A percentile compares a stretch with the other conserved stretches of the same genome.
These are phyloP conservation scores for Trissolcus japonicus DNA, from an alignment of 2,888 invertebrate species.

Conservation along the genomic window DNA sequence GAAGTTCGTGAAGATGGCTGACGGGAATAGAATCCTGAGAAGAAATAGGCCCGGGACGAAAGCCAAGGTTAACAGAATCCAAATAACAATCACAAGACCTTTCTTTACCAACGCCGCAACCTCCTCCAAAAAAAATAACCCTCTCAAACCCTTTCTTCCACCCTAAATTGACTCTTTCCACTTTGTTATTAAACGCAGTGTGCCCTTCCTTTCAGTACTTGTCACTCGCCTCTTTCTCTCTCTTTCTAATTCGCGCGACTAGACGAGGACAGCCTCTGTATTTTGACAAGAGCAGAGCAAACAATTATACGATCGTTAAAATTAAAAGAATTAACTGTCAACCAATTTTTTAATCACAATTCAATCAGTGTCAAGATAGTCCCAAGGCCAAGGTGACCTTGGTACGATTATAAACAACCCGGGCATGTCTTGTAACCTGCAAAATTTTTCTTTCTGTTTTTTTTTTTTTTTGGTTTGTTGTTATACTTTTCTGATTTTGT, in stretches of 20 bases:
- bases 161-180: background rate
- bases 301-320: constrained; percentile 8
- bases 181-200: constrained; percentile 16
- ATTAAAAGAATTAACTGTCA: background rate
- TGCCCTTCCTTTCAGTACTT: constrained; percentile 10
- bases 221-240: constrained; percentile 2
- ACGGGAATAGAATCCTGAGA: constrained; percentile 87
- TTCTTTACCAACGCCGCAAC: too few relatives aligned
- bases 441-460: too few relatives aligned
- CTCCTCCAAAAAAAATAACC: background rate
- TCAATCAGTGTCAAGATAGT: too few relatives aligned
- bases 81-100: too few relatives aligned
- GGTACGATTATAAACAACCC: too few relatives aligned
- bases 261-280: constrained; percentile 8
- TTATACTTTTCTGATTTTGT: background rate
- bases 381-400: too few relatives aligned
- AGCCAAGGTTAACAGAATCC: constrained; percentile 82
- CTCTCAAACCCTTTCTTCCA: background rate
- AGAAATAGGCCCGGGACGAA: constrained; percentile 95
- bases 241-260: background rate
- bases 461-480: too few relatives aligned
- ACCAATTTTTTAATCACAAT: background rate
- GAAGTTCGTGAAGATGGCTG: constrained; percentile 86
- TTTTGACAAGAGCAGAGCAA: constrained; percentile 27
- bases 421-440: too few relatives aligned